A percentile compares a stretch with the other conserved stretches of the same genome.
phyloP scores from a whole-genome alignment of 2,113 vertebrate genomes.

The Myotis davidii region DNA sequence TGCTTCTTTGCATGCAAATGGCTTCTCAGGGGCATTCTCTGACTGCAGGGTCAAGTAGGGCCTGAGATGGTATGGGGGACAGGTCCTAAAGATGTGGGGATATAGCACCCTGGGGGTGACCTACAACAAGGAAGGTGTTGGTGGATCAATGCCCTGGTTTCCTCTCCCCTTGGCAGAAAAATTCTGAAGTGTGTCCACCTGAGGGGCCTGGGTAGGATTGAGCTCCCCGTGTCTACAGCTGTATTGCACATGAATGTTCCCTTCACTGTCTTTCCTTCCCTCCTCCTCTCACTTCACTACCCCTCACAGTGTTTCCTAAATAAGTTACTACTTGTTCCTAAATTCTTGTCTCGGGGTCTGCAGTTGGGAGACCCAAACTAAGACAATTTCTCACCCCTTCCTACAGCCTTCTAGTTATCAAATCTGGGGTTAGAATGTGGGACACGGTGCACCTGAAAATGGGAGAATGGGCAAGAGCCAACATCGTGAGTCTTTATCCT shows the following conservation, averaged over 20 bases:
- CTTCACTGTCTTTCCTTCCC: background rate
- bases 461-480: background rate
- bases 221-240: too few relatives aligned
- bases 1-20: background rate
- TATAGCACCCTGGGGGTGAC: background rate
- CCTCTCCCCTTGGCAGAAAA: background rate
- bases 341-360: background rate
- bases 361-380: background rate
- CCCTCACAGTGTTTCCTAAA: background rate
- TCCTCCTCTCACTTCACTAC: background rate
- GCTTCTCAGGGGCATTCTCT: background rate
- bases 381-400: background rate
- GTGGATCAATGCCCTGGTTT: background rate
- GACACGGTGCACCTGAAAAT: background rate
- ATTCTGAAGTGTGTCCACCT: background rate
- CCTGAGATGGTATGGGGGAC: background rate
- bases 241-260: fast-evolving
- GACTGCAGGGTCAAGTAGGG: background rate
- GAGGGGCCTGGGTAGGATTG: background rate
- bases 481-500: background rate
- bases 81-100: background rate
- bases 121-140: background rate
- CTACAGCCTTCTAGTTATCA: background rate
- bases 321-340: background rate
- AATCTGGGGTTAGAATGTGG: background rate